These are phyloP conservation scores for Lithosia quadra DNA, from an alignment of 2,888 invertebrate genomes.

Conservation along the genomic window DNA sequence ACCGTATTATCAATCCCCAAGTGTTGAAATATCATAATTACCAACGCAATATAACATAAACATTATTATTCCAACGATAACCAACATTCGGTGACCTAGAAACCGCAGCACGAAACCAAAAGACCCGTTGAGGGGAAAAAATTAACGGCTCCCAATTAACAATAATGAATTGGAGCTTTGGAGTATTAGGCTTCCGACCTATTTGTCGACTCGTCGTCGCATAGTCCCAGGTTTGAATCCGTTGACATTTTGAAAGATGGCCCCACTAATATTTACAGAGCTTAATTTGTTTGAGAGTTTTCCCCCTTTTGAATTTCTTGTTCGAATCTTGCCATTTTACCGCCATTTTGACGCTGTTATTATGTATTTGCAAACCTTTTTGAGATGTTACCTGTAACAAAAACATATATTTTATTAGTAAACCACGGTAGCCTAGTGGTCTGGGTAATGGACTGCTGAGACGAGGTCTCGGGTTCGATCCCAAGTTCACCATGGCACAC, in stretches of 20 bases:
- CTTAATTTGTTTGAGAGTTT: conserved; percentile 67
- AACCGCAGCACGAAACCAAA: conserved; percentile 39
- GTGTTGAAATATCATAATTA: neutral
- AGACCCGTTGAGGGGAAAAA: conserved; percentile 46
- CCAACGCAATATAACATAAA: neutral
- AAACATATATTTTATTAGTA: neutral
- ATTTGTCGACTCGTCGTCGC: conserved; percentile 64
- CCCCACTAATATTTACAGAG: conserved; percentile 66
- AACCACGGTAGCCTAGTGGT: no score
- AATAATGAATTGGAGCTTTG: conserved; percentile 75
- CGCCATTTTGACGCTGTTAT: conserved; percentile 24
- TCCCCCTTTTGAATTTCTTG: conserved; percentile 49
- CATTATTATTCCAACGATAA: conserved; percentile 4
- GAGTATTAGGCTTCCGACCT: conserved; percentile 64
- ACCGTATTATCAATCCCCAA: neutral
- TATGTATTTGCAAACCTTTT: conserved; percentile 34
- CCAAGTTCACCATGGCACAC: no score
- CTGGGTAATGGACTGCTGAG: no score
- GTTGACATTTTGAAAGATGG: conserved; percentile 72
- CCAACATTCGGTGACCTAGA: conserved; percentile 30
- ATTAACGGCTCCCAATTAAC: conserved; percentile 69
- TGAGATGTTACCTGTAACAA: conserved; percentile 42
- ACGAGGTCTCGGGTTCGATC: no score
- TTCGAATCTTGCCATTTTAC: conserved; percentile 29
- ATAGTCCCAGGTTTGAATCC: conserved; percentile 58